phyloP scores from a whole-genome alignment of 2,113 vertebrate species.

The Brachyhypopomus occidentalis region DNA sequence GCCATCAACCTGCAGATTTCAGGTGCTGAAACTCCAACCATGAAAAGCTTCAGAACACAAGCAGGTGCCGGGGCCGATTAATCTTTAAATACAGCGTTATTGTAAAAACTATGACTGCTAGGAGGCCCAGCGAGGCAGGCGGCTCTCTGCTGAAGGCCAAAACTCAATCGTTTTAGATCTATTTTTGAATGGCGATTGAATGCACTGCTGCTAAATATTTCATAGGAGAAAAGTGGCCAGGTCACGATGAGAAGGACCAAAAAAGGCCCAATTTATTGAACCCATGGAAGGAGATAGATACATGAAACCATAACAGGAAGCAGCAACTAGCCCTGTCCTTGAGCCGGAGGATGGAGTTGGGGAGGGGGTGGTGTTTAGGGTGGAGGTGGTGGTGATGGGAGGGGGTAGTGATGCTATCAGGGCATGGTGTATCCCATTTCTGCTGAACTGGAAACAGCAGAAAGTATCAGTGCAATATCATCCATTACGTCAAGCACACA shows the following conservation, averaged over 20 bases:
- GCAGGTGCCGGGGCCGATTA: slow-evolving; percentile 35
- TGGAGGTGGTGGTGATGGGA: not conserved
- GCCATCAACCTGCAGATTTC: slow-evolving; percentile 18
- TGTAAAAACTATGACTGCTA: slow-evolving; percentile 51
- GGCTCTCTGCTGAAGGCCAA: slow-evolving; percentile 46
- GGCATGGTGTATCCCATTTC: slow-evolving; percentile 51
- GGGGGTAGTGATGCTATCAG: slow-evolving; percentile 52
- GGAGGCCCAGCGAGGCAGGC: slow-evolving; percentile 31
- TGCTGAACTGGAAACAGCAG: slow-evolving; percentile 55
- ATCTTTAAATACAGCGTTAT: slow-evolving; percentile 57
- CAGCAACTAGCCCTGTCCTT: slow-evolving; percentile 52
- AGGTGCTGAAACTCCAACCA: slow-evolving; percentile 11
- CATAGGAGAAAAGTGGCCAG: slow-evolving; percentile 52
- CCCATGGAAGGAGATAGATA: slow-evolving; percentile 49
- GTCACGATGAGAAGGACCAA: slow-evolving; percentile 50
- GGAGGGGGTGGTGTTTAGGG: not conserved
- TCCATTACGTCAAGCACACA: slow-evolving; percentile 35
- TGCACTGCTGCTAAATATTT: slow-evolving; percentile 62
- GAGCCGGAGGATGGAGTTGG: slow-evolving; percentile 33
- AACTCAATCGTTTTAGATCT: slow-evolving; percentile 55
- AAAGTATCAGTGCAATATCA: slow-evolving; percentile 47
- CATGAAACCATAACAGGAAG: slow-evolving; percentile 60
- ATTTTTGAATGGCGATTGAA: slow-evolving; percentile 60
- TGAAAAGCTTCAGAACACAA: slow-evolving; percentile 24
- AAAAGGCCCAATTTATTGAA: slow-evolving; percentile 56